Evolutionary conservation across 1,140 invertebrate species (phyloP).

Genomic region (Acromyrmex echinatior): DNA sequence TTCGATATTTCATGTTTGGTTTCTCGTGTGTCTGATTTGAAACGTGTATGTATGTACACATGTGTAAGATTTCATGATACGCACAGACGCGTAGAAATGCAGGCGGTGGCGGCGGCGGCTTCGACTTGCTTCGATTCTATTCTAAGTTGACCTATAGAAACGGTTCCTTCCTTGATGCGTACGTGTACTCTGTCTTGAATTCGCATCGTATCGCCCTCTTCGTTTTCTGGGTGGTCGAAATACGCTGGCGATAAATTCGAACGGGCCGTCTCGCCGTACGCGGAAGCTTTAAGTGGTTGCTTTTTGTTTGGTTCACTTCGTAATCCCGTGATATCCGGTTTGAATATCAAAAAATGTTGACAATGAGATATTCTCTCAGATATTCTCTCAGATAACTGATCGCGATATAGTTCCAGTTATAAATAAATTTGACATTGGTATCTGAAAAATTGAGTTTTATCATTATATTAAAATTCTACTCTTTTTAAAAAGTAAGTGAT

Average conservation of each 20-base stretch:
- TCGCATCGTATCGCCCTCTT: constrained; percentile 53
- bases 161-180: constrained; percentile 69
- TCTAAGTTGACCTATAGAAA: constrained; percentile 78
- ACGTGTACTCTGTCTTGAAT: constrained; percentile 63
- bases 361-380: not conserved
- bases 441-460: not conserved
- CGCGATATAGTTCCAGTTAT: not conserved
- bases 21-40: not conserved
- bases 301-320: constrained; percentile 11
- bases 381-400: not conserved
- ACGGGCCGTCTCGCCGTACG: constrained; percentile 49
- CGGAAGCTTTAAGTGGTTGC: constrained; percentile 63
- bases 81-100: constrained; percentile 67
- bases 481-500: not conserved
- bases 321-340: not conserved
- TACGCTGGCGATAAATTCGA: constrained; percentile 71
- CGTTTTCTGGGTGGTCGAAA: constrained; percentile 73
- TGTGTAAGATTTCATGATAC: constrained; percentile 60
- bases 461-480: not conserved
- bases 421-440: not conserved
- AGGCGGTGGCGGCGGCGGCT: not conserved
- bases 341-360: not conserved
- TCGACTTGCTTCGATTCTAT: constrained; percentile 73
- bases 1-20: not conserved
- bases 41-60: not conserved